phyloP scores from a whole-genome alignment of 2,888 invertebrate species.

The Eupelmus urozonus region DNA sequence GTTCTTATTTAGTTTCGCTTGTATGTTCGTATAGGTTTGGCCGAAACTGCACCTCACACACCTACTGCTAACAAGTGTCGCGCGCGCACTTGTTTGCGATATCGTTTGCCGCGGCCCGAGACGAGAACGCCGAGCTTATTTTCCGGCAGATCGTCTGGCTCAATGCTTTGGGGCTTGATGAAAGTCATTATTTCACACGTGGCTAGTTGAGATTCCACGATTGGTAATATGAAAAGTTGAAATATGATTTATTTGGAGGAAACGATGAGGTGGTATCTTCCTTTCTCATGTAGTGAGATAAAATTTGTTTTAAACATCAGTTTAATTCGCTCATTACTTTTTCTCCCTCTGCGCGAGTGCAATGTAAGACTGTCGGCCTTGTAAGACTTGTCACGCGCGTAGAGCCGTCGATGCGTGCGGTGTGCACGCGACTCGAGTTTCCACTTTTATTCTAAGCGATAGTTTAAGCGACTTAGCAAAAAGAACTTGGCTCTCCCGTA shows the following conservation, averaged over 20 bases:
- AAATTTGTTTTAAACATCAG: neutral
- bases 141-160: too few relatives aligned
- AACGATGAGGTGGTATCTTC: too few relatives aligned
- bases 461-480: conserved; percentile 35
- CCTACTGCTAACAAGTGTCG: conserved; percentile 51
- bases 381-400: conserved; percentile 34
- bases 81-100: conserved; percentile 58
- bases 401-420: conserved; percentile 34
- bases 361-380: conserved; percentile 30
- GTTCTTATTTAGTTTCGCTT: too few relatives aligned
- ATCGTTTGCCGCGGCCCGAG: too few relatives aligned
- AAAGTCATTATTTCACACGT: too few relatives aligned
- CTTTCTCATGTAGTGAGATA: too few relatives aligned
- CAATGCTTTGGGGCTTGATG: too few relatives aligned
- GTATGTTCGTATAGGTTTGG: neutral
- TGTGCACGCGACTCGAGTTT: conserved; percentile 49
- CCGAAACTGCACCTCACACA: neutral
- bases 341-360: neutral
- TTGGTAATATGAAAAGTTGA: too few relatives aligned
- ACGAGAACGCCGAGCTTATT: too few relatives aligned
- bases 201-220: too few relatives aligned
- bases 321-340: conserved; percentile 11
- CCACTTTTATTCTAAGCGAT: conserved; percentile 52
- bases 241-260: too few relatives aligned
- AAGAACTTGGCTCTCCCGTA: too few relatives aligned